Base-by-base conservation (phyloP, 2,888 invertebrate species). In the Andrena chrysosceles region DNA sequence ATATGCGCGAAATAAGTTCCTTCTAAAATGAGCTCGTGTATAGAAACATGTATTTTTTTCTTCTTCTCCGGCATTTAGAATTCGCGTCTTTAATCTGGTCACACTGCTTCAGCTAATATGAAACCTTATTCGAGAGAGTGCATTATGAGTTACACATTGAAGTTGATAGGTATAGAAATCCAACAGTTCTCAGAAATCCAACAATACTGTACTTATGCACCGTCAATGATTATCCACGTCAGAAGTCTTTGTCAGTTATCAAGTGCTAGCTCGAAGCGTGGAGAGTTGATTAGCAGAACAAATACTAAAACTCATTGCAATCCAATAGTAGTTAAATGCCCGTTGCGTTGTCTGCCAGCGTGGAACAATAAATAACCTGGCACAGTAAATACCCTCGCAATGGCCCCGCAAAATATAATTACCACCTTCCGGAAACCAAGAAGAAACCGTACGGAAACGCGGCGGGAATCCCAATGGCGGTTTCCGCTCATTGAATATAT, bases 401-500 rank as follows among this genome's bases (percentile, higher is more conserved):
- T 62, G 63, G 35, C 35, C 35, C 0, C 1, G 48, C 23, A 35
- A 54, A 76, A 33, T 60, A n/a, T 62, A 68, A 68, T 52, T 35
- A 26, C 33, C 26, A 54, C 16, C 68, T 62, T 62, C 52, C 49
- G 52, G 31, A 29, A 26, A 6, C n/a, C 23, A 1, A 7, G 29
- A 7, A 52, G 35, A 72, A 70, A 62, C 42, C 8, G 2, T 5
- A 20, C 20, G 69, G n/a, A 76, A 63, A 31, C 16, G 31, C n/a
- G 42, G 54, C 2, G 29, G 20, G 29, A 56, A 42, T 60, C 60
- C 67, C 13, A 62, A 63, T 20, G 52, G 4, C 48, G 33, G 59
- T 35, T 68, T 79, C 79, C 74, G 73, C 63, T n/a, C 59, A 52
- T 62, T 72, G 52, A 35, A 71, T 54, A 29, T 67, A 72, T 56